Evolutionary conservation across 2,113 vertebrate species (phyloP).

Genomic region (Neotoma lepida): DNA sequence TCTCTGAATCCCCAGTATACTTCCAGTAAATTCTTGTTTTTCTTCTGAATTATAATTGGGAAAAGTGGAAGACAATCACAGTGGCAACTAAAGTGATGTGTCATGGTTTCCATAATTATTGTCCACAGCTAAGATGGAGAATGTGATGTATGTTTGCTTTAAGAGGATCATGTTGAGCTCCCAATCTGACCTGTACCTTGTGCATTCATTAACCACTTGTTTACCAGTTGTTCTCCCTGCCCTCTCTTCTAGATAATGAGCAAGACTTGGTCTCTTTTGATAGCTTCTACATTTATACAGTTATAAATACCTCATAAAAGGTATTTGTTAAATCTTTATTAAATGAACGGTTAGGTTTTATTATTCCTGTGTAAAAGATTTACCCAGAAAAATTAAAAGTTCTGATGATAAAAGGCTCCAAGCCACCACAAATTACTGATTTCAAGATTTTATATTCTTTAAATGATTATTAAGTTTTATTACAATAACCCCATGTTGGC

Average conservation of each 20-base stretch:
- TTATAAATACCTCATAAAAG: neutral
- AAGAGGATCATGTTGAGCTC: neutral
- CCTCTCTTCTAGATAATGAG: neutral
- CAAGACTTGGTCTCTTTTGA: conserved; percentile 3
- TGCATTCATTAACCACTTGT: neutral
- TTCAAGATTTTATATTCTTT: conserved; percentile 44
- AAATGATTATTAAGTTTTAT: conserved; percentile 30
- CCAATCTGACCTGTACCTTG: neutral
- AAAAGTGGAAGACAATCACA: neutral
- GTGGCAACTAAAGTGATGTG: neutral
- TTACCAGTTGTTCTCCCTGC: neutral
- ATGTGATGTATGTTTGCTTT: neutral
- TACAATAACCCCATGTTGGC: neutral
- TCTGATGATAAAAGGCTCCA: neutral
- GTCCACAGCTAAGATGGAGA: neutral
- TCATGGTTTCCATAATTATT: neutral
- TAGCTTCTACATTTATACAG: conserved; percentile 1
- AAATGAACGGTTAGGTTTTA: neutral
- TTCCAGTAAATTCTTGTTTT: neutral
- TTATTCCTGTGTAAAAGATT: neutral
- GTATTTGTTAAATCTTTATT: neutral
- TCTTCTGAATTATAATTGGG: conserved; percentile 3
- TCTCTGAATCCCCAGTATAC: neutral
- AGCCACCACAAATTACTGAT: neutral
- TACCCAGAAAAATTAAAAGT: neutral